phyloP scores from a whole-genome alignment of 2,888 invertebrate species.

The Drosophila barbarae region DNA sequence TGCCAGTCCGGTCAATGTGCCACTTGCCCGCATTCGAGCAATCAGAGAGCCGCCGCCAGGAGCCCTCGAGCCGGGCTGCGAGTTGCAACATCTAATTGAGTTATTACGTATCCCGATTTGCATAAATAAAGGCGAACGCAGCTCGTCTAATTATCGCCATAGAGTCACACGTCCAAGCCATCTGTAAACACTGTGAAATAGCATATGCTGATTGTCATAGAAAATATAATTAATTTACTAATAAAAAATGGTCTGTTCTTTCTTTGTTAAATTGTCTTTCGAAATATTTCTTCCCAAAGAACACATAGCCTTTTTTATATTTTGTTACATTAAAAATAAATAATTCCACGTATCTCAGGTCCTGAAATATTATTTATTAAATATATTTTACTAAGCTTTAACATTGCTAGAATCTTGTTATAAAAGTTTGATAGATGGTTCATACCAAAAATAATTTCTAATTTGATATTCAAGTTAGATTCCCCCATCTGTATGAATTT shows the following conservation, averaged over 20 bases:
- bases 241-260: not conserved
- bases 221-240: not conserved
- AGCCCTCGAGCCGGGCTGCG: slow-evolving; percentile 17
- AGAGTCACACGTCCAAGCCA: slow-evolving; percentile 58
- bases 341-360: not conserved
- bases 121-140: slow-evolving; percentile 56
- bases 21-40: slow-evolving; percentile 71
- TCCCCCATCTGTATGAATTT: not conserved
- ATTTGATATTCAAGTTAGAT: too few species aligned
- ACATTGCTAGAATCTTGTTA: not conserved
- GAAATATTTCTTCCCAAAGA: not conserved
- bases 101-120: slow-evolving; percentile 68
- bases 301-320: not conserved
- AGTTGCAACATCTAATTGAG: slow-evolving; percentile 63
- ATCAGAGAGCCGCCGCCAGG: slow-evolving; percentile 48
- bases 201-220: not conserved
- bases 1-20: slow-evolving; percentile 66
- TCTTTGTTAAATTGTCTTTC: not conserved
- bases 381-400: not conserved
- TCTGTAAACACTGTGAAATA: slow-evolving; percentile 1
- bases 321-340: not conserved
- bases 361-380: not conserved
- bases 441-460: not conserved
- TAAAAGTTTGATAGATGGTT: not conserved
- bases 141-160: slow-evolving; percentile 58